Evolutionary conservation across 2,113 vertebrate genomes (phyloP), one percentile per base, ranked within the genome.

Genomic region (Ptilorrhoa leucosticta): DNA sequence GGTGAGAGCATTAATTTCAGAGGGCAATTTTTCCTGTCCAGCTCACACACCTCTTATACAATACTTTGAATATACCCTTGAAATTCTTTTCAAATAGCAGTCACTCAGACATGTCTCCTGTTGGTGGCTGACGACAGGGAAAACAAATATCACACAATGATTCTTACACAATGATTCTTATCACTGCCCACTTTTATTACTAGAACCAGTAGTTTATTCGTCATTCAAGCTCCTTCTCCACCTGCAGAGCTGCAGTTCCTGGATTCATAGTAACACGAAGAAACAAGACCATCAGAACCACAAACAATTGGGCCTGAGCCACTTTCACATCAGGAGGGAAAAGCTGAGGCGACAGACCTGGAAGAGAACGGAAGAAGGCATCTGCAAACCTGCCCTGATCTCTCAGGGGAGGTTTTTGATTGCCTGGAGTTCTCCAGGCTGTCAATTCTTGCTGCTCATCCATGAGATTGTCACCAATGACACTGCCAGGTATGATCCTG

Each of bases 291-390:
- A 70, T 48, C n/a, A 63, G 13, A 17, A 26, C 2, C 30, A 77
- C 40, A 72, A 83, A 11, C 11, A 69, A 26, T 6, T 56, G 30
- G 63, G 20, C 53, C 27, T 53, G 40, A 83, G 44, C 18, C 13
- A 27, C 1, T 0, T 42, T 72, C 33, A 44, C 8, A 19, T 3
- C 1, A 0, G 48, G 11, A 39, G 7, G 48, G 16, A 77, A 71
- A 83, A 75, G 6, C 56, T 63, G 66, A 45, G 6, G 17, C 37
- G 22, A 50, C 8, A 37, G 15, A 78, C 19, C n/a, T 58, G 39
- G 31, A 33, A 75, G 66, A 54, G 6, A 54, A 22, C 37, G 28
- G 31, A 89, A 84, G 22, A 7, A 53, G 11, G 7, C 3, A 10
- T 24, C 20, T 44, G 20, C 15, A 76, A 57, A 70, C 10, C 31